Evolutionary conservation across 2,113 vertebrate genomes (phyloP), one percentile per base, ranked within the genome.

Genomic region (Rattus rattus): DNA sequence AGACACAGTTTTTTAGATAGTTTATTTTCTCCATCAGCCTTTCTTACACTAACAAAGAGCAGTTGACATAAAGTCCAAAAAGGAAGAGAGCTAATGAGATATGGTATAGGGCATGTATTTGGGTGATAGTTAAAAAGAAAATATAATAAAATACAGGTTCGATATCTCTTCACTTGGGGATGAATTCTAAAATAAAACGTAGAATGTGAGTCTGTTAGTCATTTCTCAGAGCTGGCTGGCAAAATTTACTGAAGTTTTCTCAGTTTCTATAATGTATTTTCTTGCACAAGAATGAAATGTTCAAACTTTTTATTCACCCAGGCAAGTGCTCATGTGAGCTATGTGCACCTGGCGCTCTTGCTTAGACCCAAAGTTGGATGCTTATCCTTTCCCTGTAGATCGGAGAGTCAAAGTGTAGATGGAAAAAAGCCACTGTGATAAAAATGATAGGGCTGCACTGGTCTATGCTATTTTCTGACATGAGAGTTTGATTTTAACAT

Each of bases 401-500:
- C 20, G 70, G 7, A 73, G 70, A 72, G 36, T n/a, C 69, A 72
- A 6, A 17, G 19, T 72, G 69, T 7, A 72, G 16, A 73, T 73
- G 70, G 70, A 73, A 20, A n/a, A 30, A 73, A 7, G 36, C 9
- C 70, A 73, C 70, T 73, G n/a, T 75, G 39, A 39, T 36, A 24
- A n/a, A 75, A 75, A 43, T 47, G 73, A 3, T 22, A 47, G 73
- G 73, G 73, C 39, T 75, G 39, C 11, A 75, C 90, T 96, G 86
- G 16, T 73, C 88, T 61, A 0, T 90, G 52, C 88, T 9, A 81
- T 69, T 96, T 56, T 92, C 92, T 94, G 67, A 43, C 61, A 73
- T 76, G 93, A 79, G 33, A 77, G 10, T 17, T 52, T 20, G 28
- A 86, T 54, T 59, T 65, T 67, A 69, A 70, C 70, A 79, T 28